Evolutionary conservation across 2,113 vertebrate genomes (phyloP).

Genomic region (Pachycephala philippinensis): DNA sequence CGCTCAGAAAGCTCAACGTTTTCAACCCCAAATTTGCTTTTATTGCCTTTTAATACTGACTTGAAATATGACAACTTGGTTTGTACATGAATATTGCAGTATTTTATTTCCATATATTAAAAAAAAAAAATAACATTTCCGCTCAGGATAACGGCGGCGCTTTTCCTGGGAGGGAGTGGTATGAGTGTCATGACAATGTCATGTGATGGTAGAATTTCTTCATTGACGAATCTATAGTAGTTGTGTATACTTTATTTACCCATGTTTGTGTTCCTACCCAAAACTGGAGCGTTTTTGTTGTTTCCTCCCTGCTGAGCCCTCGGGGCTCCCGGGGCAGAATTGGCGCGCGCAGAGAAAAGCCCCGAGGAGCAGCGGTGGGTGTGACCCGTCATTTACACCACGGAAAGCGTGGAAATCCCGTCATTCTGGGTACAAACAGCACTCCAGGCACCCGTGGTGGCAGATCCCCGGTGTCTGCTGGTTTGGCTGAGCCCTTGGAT

Average conservation of each 20-base stretch:
- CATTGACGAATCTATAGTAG: conserved; percentile 78
- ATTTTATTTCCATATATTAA: conserved; percentile 77
- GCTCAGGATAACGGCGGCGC: conserved; percentile 56
- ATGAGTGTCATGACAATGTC: conserved; percentile 85
- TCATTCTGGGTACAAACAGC: not conserved
- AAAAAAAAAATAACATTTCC: conserved; percentile 73
- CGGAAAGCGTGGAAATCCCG: not conserved
- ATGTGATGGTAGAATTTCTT: conserved; percentile 82
- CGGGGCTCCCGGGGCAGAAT: not conserved
- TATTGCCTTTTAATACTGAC: conserved; percentile 71
- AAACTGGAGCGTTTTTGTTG: conserved; percentile 24
- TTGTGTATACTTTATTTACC: conserved; percentile 82
- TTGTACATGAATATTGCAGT: conserved; percentile 77
- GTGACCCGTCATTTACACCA: accelerated
- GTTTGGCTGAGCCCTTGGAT: not conserved
- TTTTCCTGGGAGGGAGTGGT: conserved; percentile 78
- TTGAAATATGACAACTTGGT: conserved; percentile 69
- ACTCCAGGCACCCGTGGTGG: not conserved
- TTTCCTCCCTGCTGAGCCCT: conserved; percentile 49
- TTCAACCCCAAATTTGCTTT: conserved; percentile 52
- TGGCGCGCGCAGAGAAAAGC: not conserved
- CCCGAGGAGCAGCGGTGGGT: not conserved
- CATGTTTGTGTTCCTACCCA: conserved; percentile 43
- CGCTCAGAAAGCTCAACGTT: conserved; percentile 2
- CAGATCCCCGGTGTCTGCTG: not conserved